Evolutionary conservation across 2,113 vertebrate genomes (phyloP).

Genomic region (Egretta garzetta): DNA sequence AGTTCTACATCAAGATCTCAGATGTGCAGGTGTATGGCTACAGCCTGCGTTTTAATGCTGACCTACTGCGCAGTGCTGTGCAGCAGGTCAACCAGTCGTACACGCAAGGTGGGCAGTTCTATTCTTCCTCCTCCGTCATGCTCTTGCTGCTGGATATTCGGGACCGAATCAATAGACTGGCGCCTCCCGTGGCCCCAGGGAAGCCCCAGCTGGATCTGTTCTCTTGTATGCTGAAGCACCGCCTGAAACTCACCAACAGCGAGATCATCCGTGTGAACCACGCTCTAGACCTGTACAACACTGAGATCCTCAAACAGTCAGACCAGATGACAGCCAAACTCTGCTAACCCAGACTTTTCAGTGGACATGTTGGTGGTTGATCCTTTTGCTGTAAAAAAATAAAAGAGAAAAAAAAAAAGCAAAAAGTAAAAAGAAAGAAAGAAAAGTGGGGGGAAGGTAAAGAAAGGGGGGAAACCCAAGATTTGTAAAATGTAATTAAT

Average conservation of each 20-base stretch:
- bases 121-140: constrained; percentile 97
- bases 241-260: constrained; percentile 97
- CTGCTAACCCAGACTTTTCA: constrained; percentile 84
- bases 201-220: constrained; percentile 98
- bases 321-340: constrained; percentile 98
- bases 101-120: constrained; percentile 95
- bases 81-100: constrained; percentile 99
- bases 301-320: constrained; percentile 98
- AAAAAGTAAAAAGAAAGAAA: constrained; percentile 28
- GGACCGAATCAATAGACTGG: constrained; percentile 97
- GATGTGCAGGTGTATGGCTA: constrained; percentile 98
- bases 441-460: constrained; percentile 12
- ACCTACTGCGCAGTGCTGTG: constrained; percentile 94
- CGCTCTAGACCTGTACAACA: constrained; percentile 98
- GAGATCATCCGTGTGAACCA: constrained; percentile 99
- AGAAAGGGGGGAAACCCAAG: constrained; percentile 5
- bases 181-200: constrained; percentile 92
- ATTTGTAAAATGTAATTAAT: constrained; percentile 97
- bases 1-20: constrained; percentile 99
- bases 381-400: constrained; percentile 75
- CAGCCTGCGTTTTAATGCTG: constrained; percentile 94
- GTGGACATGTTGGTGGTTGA: constrained; percentile 58
- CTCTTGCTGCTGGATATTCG: constrained; percentile 96
- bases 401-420: background rate
- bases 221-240: constrained; percentile 99